Conservation (phyloP, 2,113 vertebrate genomes). For the Nerophis ophidion region DNA sequence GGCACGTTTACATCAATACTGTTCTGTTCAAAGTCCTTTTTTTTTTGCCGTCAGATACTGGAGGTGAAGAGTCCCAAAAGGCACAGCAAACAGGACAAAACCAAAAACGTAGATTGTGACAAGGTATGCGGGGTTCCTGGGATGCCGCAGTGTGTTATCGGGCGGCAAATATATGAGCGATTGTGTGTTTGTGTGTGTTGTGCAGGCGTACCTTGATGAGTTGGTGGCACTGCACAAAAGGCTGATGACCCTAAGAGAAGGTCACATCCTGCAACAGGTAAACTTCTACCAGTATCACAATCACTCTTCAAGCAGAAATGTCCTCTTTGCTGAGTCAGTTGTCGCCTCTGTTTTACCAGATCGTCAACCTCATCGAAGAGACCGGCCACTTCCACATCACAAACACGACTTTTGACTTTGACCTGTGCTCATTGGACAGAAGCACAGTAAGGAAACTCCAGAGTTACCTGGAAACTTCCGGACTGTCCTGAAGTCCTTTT, state of each 20-base stretch:
- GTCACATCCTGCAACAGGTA: slow-evolving; percentile 95
- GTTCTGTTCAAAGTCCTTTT: no score
- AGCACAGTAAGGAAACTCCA: slow-evolving; percentile 95
- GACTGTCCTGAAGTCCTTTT: slow-evolving; percentile 78
- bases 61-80: slow-evolving; percentile 91
- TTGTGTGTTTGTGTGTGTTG: slow-evolving; percentile 10
- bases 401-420: slow-evolving; percentile 99
- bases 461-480: slow-evolving; percentile 92
- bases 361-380: slow-evolving; percentile 98
- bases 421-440: slow-evolving; percentile 97
- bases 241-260: slow-evolving; percentile 92
- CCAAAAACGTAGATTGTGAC: slow-evolving; percentile 88
- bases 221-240: slow-evolving; percentile 95
- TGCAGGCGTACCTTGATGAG: slow-evolving; percentile 92
- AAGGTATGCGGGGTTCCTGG: slow-evolving; percentile 73
- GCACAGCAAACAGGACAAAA: slow-evolving; percentile 87
- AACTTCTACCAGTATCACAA: slow-evolving; percentile 30
- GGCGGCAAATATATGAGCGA: not conserved
- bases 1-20: no score
- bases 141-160: no score
- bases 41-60: slow-evolving; percentile 74
- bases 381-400: slow-evolving; percentile 99
- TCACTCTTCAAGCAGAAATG: not conserved
- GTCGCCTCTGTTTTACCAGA: slow-evolving; percentile 68
- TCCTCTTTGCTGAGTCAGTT: not conserved